Percentiles rank a stretch among this genome's conserved stretches.
Conservation (phyloP, 2,888 invertebrate species). For the Pseudoips prasinana region DNA sequence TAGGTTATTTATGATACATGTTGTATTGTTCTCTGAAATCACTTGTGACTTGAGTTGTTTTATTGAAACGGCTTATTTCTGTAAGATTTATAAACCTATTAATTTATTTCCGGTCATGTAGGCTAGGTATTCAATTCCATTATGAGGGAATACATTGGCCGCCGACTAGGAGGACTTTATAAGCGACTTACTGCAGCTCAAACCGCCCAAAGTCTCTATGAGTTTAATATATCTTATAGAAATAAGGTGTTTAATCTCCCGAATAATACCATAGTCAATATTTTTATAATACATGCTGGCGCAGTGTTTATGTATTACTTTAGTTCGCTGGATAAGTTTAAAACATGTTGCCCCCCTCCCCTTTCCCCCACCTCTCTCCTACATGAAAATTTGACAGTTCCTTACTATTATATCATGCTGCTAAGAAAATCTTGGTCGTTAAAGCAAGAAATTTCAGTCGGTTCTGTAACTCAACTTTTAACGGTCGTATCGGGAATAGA, state of each 20-base stretch:
- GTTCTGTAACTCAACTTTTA: neutral
- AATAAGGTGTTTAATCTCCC: slow-evolving; percentile 19
- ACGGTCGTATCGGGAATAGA: neutral
- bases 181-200: neutral
- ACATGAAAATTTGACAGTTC: neutral
- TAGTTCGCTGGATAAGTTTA: slow-evolving; percentile 11
- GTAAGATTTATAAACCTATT: slow-evolving; percentile 1
- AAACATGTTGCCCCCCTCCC: neutral
- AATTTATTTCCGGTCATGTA: neutral
- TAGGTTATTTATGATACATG: too few species aligned
- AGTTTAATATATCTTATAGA: slow-evolving; percentile 11
- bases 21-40: slow-evolving; percentile 17
- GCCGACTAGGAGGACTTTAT: neutral
- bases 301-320: slow-evolving; percentile 58
- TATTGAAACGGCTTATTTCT: slow-evolving; percentile 18
- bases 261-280: slow-evolving; percentile 51
- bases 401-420: neutral
- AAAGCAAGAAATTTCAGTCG: neutral
- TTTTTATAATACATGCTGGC: slow-evolving; percentile 66
- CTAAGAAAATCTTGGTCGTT: neutral
- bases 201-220: neutral
- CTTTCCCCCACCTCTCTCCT: too few species aligned
- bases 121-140: neutral
- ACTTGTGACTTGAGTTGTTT: slow-evolving; percentile 31
- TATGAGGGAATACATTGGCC: neutral